Evolutionary conservation across 1,140 invertebrate species (phyloP).

Genomic region (Drosophila athabasca): DNA sequence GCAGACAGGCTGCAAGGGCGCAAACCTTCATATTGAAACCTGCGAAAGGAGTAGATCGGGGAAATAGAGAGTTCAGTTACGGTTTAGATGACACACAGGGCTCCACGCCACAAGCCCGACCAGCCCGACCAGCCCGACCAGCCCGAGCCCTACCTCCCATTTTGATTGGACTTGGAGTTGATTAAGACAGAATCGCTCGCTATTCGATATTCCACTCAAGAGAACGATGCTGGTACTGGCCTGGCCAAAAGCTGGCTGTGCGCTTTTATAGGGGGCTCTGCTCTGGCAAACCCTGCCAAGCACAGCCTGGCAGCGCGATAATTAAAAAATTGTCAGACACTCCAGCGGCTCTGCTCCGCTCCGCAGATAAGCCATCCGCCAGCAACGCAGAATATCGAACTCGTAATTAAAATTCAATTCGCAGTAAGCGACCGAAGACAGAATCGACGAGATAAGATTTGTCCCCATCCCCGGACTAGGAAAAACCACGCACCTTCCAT

Average conservation of each 20-base stretch:
- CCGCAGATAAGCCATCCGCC: constrained; percentile 54
- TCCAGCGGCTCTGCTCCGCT: constrained; percentile 3
- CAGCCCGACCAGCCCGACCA: too few species aligned
- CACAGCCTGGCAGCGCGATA: constrained; percentile 38
- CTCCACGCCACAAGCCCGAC: too few species aligned
- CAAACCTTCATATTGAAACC: constrained; percentile 37
- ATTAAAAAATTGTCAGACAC: constrained; percentile 61
- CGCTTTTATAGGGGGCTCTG: constrained; percentile 24
- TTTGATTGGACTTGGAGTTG: constrained; percentile 9
- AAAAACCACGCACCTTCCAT: constrained; percentile 43
- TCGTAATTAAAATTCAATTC: constrained; percentile 58
- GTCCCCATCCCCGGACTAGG: neutral
- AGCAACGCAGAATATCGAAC: constrained; percentile 39
- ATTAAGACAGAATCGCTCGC: constrained; percentile 19
- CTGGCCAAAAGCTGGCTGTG: constrained; percentile 24
- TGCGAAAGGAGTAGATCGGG: constrained; percentile 10
- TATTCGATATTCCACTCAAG: constrained; percentile 14
- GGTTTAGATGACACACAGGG: too few species aligned
- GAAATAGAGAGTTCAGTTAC: too few species aligned
- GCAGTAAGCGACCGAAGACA: neutral
- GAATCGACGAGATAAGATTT: constrained; percentile 36
- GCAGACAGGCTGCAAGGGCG: constrained; percentile 33
- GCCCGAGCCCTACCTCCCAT: constrained; percentile 27
- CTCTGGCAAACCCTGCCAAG: too few species aligned
- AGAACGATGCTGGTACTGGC: constrained; percentile 38